These are phyloP conservation scores for Odontamblyopus rebecca DNA, from an alignment of 2,797 vertebrate genomes.

Conservation along the genomic window DNA sequence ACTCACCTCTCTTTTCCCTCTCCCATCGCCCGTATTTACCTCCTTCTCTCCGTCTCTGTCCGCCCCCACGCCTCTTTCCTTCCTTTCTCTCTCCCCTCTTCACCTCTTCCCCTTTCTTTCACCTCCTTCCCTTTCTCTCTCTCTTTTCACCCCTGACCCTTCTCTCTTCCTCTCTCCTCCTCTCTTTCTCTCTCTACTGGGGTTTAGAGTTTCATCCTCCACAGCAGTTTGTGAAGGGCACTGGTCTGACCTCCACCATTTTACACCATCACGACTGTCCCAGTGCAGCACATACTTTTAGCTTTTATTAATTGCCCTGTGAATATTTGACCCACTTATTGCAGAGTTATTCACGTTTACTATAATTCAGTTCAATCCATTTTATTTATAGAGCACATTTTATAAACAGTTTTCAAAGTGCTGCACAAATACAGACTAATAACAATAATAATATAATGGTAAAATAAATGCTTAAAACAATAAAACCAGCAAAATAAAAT, in stretches of 20 bases:
- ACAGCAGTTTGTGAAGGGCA: slow-evolving; percentile 73
- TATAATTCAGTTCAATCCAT: too few species aligned
- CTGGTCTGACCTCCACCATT: slow-evolving; percentile 57
- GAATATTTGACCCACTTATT: background rate
- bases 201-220: slow-evolving; percentile 70
- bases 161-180: slow-evolving; percentile 33
- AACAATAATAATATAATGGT: too few species aligned
- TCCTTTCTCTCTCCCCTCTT: background rate
- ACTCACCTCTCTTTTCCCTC: background rate
- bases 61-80: background rate
- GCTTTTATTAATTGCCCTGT: background rate
- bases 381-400: too few species aligned
- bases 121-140: slow-evolving; percentile 16
- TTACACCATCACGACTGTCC: slow-evolving; percentile 45
- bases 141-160: slow-evolving; percentile 5
- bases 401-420: too few species aligned
- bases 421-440: too few species aligned
- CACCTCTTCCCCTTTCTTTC: too few species aligned
- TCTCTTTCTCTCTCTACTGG: slow-evolving; percentile 24
- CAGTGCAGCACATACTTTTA: slow-evolving; percentile 29
- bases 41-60: background rate
- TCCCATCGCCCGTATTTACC: background rate
- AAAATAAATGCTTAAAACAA: too few species aligned
- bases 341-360: background rate
- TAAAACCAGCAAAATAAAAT: too few species aligned